These are phyloP conservation scores for Eunapius fragilis DNA, from an alignment of 37 sponge, comb jelly and placozoan species.

Conservation along the genomic window DNA sequence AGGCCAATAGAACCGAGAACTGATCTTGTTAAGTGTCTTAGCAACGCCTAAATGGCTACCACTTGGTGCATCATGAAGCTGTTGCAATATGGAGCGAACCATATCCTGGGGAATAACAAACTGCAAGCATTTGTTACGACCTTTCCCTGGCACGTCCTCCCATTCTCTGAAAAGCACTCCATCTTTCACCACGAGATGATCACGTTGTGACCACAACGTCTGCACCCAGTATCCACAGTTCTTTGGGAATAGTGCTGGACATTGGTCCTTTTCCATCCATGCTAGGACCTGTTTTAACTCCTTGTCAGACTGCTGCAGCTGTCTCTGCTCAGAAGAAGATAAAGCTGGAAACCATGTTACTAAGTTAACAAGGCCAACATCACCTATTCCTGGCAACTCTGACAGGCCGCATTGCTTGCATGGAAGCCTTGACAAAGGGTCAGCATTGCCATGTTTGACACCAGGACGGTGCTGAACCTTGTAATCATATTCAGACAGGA, in stretches of 20 bases:
- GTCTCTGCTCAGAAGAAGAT: neutral
- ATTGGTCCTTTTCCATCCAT: neutral
- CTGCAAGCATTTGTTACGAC: neutral
- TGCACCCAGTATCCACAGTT: no score
- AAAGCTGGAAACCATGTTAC: neutral
- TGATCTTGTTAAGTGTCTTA: slow-evolving; percentile 7
- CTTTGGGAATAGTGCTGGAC: no score
- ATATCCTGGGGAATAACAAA: neutral
- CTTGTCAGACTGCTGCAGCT: neutral
- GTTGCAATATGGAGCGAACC: neutral
- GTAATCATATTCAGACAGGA: neutral
- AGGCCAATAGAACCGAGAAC: slow-evolving; percentile 1
- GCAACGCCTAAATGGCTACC: no score
- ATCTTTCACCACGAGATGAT: neutral
- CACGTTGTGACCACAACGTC: neutral
- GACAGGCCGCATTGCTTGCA: neutral
- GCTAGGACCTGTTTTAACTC: neutral
- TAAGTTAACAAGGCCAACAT: neutral
- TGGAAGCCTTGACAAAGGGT: neutral
- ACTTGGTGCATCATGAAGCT: no score
- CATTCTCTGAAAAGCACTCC: neutral
- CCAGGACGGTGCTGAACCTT: neutral
- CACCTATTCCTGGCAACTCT: neutral
- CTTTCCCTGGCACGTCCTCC: neutral
- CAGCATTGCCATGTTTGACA: neutral